phyloP scores from a whole-genome alignment of 2,888 invertebrate species.

The Lasioglossum malachurum region DNA sequence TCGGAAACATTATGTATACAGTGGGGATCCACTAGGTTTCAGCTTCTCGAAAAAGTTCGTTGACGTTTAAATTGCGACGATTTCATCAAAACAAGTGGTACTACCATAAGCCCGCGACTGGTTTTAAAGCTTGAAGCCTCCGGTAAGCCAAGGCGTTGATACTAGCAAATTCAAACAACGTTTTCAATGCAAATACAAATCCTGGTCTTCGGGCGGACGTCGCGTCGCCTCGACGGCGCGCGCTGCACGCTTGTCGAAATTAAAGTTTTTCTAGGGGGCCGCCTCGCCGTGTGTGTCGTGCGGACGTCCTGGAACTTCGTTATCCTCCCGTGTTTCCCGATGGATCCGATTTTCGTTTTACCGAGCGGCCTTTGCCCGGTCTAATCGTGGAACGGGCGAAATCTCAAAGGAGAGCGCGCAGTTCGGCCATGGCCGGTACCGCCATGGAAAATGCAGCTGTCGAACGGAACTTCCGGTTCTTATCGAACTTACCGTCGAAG shows the following conservation, averaged over 20 bases:
- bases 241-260: background rate
- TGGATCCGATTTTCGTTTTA: constrained; percentile 28
- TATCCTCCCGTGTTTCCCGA: constrained; percentile 20
- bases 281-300: background rate
- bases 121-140: no score
- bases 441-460: constrained; percentile 26
- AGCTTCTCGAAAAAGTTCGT: no score
- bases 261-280: background rate
- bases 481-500: constrained; percentile 41
- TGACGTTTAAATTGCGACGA: no score
- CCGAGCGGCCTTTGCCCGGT: constrained; percentile 25
- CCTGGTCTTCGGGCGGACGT: background rate
- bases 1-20: no score
- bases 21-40: no score
- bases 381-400: constrained; percentile 53
- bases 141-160: background rate
- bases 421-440: background rate
- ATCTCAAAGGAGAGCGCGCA: constrained; percentile 53
- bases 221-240: no score
- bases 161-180: background rate
- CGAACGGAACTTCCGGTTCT: constrained; percentile 24
- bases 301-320: constrained; percentile 28
- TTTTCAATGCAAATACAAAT: background rate
- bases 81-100: no score
- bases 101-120: no score